Conservation (phyloP, 2,888 invertebrate genomes). For the Pheosia tremula region DNA sequence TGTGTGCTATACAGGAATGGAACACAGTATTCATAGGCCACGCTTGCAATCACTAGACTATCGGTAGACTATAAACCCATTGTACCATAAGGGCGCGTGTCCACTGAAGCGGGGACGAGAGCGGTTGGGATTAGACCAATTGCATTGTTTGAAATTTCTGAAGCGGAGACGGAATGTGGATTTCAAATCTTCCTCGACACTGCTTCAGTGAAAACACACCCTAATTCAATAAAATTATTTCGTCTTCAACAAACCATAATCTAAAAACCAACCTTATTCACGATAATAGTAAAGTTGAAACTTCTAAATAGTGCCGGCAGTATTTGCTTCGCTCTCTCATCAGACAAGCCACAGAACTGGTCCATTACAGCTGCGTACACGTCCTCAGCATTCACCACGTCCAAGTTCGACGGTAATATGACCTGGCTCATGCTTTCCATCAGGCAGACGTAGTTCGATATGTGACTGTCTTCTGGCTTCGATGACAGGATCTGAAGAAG, state of each 20-base stretch:
- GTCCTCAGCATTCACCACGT: constrained; percentile 59
- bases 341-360: constrained; percentile 75
- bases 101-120: too few species aligned
- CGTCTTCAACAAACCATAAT: not conserved
- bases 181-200: too few species aligned
- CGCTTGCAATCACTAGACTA: too few species aligned
- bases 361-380: constrained; percentile 66
- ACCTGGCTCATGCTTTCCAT: constrained; percentile 57
- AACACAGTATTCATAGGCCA: too few species aligned
- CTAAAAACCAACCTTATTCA: constrained; percentile 59
- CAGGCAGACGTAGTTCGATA: constrained; percentile 62
- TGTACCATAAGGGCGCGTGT: too few species aligned
- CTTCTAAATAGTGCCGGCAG: constrained; percentile 69
- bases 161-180: too few species aligned
- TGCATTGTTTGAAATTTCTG: too few species aligned
- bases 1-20: too few species aligned
- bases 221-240: too few species aligned
- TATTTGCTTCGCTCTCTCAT: constrained; percentile 65
- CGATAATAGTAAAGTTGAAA: constrained; percentile 64
- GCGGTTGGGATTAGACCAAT: too few species aligned
- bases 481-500: constrained; percentile 54
- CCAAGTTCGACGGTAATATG: constrained; percentile 49
- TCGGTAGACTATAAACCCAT: too few species aligned
- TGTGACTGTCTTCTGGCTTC: constrained; percentile 51
- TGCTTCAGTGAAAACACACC: too few species aligned